phyloP scores from a whole-genome alignment of 2,797 vertebrate species.

The Pyrocephalus nanus region DNA sequence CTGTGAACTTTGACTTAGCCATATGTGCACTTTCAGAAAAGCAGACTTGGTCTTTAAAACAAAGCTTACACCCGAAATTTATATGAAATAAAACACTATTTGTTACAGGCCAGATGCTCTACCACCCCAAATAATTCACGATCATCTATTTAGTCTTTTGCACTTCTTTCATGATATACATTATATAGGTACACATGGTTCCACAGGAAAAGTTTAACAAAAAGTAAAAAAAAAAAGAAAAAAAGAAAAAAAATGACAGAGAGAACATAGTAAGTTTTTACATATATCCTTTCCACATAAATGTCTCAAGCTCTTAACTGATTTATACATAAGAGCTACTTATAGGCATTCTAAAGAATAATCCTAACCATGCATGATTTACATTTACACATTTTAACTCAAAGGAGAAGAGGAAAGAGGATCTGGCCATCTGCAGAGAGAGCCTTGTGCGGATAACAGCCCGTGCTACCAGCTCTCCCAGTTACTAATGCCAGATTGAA shows the following conservation, averaged over 20 bases:
- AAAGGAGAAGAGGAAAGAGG: slow-evolving; percentile 18
- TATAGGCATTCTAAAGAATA: slow-evolving; percentile 32
- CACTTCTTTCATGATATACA: neutral
- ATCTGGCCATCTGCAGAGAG: slow-evolving; percentile 31
- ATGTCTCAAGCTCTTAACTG: slow-evolving; percentile 20
- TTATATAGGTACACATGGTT: neutral
- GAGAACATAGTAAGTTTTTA: neutral
- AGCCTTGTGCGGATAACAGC: neutral
- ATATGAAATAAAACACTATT: slow-evolving; percentile 10
- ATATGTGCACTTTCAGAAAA: slow-evolving; percentile 42
- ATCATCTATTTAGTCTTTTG: slow-evolving; percentile 21
- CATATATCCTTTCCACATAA: slow-evolving; percentile 6
- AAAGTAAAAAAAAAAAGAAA: neutral
- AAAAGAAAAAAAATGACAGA: neutral
- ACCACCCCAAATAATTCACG: neutral
- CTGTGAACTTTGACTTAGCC: slow-evolving; percentile 48
- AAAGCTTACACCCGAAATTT: slow-evolving; percentile 24
- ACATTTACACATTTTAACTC: slow-evolving; percentile 40
- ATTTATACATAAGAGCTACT: slow-evolving; percentile 31
- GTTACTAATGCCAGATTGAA: slow-evolving; percentile 31
- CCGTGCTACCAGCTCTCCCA: slow-evolving; percentile 7
- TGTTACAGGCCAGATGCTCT: slow-evolving; percentile 15
- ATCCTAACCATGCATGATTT: slow-evolving; percentile 24
- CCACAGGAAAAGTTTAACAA: neutral
- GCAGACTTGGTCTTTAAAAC: slow-evolving; percentile 28